Conservation (phyloP, 2,797 vertebrate genomes). For the Buphagus erythrorhynchus region DNA sequence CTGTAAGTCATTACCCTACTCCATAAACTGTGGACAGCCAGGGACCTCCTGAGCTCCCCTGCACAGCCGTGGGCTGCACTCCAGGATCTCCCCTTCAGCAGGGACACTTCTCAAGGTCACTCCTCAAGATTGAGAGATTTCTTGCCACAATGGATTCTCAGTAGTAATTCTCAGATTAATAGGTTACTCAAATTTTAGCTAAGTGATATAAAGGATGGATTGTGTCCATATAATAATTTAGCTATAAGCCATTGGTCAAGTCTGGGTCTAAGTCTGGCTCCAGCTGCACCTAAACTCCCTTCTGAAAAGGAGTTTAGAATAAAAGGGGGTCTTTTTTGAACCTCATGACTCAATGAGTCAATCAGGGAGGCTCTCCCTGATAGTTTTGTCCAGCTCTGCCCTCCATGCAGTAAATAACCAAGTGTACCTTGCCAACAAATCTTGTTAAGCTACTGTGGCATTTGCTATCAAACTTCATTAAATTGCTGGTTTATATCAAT, state of each 20-base stretch:
- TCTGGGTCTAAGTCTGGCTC: not conserved
- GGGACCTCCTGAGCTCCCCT: not conserved
- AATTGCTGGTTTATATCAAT: not conserved
- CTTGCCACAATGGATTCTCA: not conserved
- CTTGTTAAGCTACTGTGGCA: not conserved
- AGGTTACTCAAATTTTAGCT: not conserved
- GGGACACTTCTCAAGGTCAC: too few species aligned
- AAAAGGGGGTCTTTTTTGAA: not conserved
- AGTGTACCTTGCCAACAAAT: not conserved
- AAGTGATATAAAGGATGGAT: not conserved
- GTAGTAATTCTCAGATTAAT: not conserved
- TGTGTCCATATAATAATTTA: not conserved
- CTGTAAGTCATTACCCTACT: not conserved
- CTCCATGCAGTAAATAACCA: not conserved
- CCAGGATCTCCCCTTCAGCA: not conserved
- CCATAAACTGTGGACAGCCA: not conserved
- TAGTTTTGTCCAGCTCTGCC: not conserved
- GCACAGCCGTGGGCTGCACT: rapidly evolving
- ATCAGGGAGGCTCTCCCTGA: not conserved
- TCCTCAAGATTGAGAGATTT: not conserved
- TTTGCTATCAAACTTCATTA: not conserved
- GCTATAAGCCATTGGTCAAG: not conserved
- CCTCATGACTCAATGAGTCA: not conserved
- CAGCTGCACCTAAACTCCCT: not conserved
- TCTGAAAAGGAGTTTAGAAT: not conserved